These are phyloP conservation scores for Diploscapter pachys DNA, from an alignment of 1,140 invertebrate species.

Conservation along the genomic window DNA sequence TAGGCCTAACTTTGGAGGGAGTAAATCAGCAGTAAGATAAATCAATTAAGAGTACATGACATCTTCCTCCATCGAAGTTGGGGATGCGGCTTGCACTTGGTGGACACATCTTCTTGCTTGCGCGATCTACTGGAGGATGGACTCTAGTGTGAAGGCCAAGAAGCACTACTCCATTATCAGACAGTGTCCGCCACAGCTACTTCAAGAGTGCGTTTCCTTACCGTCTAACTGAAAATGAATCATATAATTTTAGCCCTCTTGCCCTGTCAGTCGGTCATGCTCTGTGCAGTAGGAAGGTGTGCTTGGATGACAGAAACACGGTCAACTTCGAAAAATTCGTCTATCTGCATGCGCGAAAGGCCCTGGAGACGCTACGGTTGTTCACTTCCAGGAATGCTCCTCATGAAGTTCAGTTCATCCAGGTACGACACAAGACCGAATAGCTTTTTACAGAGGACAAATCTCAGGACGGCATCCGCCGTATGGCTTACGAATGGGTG, in stretches of 20 bases:
- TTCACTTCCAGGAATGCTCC: slow-evolving; percentile 4
- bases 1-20: slow-evolving; percentile 6
- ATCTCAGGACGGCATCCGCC: slow-evolving; percentile 10
- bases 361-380: slow-evolving; percentile 5
- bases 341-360: slow-evolving; percentile 39
- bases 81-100: slow-evolving; percentile 56
- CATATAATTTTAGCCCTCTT: slow-evolving; percentile 43
- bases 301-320: slow-evolving; percentile 48
- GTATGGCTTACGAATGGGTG: slow-evolving; percentile 43
- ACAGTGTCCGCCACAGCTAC: slow-evolving; percentile 45
- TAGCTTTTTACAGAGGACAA: not conserved
- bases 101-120: slow-evolving; percentile 56
- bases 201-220: slow-evolving; percentile 40
- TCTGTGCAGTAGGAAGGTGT: slow-evolving; percentile 52
- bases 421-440: slow-evolving; percentile 13
- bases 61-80: slow-evolving; percentile 19
- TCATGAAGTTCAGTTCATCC: slow-evolving; percentile 20
- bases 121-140: slow-evolving; percentile 54
- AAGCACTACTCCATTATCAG: slow-evolving; percentile 55
- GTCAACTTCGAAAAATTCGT: slow-evolving; percentile 49
- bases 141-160: slow-evolving; percentile 43
- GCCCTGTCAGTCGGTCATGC: slow-evolving; percentile 53
- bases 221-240: too few relatives aligned
- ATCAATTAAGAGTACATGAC: slow-evolving; percentile 36
- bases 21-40: not conserved